A percentile compares a stretch with the other conserved stretches of the same genome.
Conservation (phyloP, 2,888 invertebrate species). For the Rhamnusium bicolor region DNA sequence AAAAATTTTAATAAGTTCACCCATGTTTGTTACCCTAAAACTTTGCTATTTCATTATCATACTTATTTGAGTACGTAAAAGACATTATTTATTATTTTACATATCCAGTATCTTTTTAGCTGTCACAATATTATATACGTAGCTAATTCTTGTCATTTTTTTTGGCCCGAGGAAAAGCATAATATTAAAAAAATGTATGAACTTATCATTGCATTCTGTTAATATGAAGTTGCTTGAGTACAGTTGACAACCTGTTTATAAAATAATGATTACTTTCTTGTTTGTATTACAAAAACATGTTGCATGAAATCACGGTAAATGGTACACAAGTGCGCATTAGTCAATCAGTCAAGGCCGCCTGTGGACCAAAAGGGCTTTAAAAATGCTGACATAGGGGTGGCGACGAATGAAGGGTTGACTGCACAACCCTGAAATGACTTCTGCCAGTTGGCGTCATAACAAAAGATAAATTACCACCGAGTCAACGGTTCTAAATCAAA, state of each 20-base stretch:
- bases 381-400: conserved; percentile 50
- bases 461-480: conserved; percentile 65
- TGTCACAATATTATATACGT: too few relatives aligned
- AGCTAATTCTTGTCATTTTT: too few relatives aligned
- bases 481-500: conserved; percentile 55
- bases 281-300: conserved; percentile 13
- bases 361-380: conserved; percentile 39
- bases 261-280: not conserved
- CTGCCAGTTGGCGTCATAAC: conserved; percentile 64
- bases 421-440: conserved; percentile 58
- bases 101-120: too few relatives aligned
- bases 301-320: conserved; percentile 7
- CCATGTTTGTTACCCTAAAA: too few relatives aligned
- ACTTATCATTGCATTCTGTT: not conserved
- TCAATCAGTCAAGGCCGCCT: conserved; percentile 37
- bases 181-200: not conserved
- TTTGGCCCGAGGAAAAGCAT: too few relatives aligned
- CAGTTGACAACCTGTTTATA: not conserved
- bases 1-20: too few relatives aligned
- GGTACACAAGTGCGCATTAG: conserved; percentile 43
- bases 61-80: too few relatives aligned
- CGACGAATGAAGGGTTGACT: conserved; percentile 56
- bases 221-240: not conserved
- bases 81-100: too few relatives aligned
- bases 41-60: too few relatives aligned